Base-by-base conservation (phyloP, 2,888 invertebrate genomes). In the Drosophila koepferae region DNA sequence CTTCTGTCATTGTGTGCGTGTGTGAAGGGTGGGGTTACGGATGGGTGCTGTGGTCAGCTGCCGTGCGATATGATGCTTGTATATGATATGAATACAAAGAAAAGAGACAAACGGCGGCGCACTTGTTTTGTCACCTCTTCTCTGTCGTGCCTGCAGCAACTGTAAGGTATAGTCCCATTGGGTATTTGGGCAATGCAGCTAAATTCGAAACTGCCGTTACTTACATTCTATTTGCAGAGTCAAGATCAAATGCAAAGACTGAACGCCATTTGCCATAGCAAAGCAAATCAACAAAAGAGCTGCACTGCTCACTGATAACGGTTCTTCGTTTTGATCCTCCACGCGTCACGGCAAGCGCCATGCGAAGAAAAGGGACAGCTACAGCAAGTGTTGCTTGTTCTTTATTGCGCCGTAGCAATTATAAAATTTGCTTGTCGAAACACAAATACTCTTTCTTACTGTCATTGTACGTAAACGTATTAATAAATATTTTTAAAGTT, bases 51-150 rank as follows among this genome's bases (percentile, higher is more conserved):
- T 23, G 31, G 16, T 8, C 44, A 48, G 63, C 40, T 58, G 72
- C 60, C 46, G 23, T 46, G 49, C 74, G 76, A 79, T 77, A 80
- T 76, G 76, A 76, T 72, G 34, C 18, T 61, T 53, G 64, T 48
- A 60, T 77, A 54, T 77, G 77, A 77, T 77, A 63, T 80, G 77
- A 65, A 71, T 71, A 58, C 18, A 20, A 36, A 51, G 51, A 51
- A 51, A 36, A 14, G 51, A 51, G 51, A 51, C 51, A 51, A 51
- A 51, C 34, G 34, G 34, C 34, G 38, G 34, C 34, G 38, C 48
- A 63, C 1, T 3, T 12, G 49, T 6, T 12, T 18, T 18, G 34
- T 20, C 36, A 14, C 51, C 20, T 36, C 8, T 20, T 51, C 51
- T 51, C 51, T 51, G 34, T 51, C 60, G 46, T 41, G 67, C 14